Evolutionary conservation across 2,888 invertebrate genomes (phyloP).

Genomic region (Osmoderma eremita): DNA sequence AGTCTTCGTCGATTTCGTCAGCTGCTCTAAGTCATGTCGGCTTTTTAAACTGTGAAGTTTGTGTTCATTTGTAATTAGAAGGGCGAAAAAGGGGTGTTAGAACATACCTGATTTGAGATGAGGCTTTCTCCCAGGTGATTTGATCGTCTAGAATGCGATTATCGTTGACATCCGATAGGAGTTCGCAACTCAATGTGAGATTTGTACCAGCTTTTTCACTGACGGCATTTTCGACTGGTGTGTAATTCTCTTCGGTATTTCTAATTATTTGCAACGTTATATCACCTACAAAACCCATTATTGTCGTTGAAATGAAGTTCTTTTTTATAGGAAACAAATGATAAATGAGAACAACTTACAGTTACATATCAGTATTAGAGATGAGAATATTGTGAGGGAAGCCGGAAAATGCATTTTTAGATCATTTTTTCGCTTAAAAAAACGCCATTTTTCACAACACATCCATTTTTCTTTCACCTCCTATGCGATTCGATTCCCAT

Average conservation of each 20-base stretch:
- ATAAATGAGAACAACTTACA: slow-evolving; percentile 32
- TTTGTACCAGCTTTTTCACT: slow-evolving; percentile 58
- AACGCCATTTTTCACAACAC: slow-evolving; percentile 29
- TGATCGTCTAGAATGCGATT: slow-evolving; percentile 55
- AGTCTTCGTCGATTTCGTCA: slow-evolving; percentile 44
- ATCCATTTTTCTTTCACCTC: slow-evolving; percentile 16
- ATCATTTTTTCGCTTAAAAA: slow-evolving; percentile 31
- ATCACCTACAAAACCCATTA: slow-evolving; percentile 52
- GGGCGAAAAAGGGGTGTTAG: not conserved
- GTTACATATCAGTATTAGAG: slow-evolving; percentile 31
- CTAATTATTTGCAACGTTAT: slow-evolving; percentile 57
- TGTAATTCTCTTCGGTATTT: slow-evolving; percentile 55
- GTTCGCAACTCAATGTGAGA: slow-evolving; percentile 59
- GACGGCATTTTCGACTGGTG: slow-evolving; percentile 54
- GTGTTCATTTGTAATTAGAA: not conserved
- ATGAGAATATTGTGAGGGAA: slow-evolving; percentile 31
- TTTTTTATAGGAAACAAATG: not conserved
- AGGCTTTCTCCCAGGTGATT: slow-evolving; percentile 55
- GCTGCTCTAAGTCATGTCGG: slow-evolving; percentile 47
- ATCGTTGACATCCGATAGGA: slow-evolving; percentile 53
- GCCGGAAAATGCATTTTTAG: slow-evolving; percentile 32
- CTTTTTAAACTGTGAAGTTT: slow-evolving; percentile 44
- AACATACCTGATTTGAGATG: slow-evolving; percentile 9
- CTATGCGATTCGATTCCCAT: not conserved
- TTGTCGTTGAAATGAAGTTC: too few relatives aligned